Evolutionary conservation across 1,140 invertebrate species (phyloP).

Genomic region (Melipona quadrifasciata): DNA sequence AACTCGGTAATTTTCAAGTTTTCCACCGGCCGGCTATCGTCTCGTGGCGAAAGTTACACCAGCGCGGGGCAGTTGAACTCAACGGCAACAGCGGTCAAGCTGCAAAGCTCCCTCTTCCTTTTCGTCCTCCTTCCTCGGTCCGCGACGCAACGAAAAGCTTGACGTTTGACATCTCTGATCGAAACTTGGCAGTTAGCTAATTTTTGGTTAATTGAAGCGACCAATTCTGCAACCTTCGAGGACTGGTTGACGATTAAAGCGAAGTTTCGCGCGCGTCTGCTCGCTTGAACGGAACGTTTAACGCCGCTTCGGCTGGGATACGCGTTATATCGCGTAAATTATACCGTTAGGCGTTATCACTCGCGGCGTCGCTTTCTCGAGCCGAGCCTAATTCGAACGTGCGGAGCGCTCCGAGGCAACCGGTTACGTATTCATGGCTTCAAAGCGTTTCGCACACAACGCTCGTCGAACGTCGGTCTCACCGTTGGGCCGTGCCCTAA

Average conservation of each 20-base stretch:
- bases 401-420: constrained; percentile 28
- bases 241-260: not conserved
- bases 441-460: constrained; percentile 13
- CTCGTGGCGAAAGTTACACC: constrained; percentile 2
- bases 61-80: constrained; percentile 15
- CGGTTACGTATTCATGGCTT: constrained; percentile 40
- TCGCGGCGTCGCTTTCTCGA: constrained; percentile 47
- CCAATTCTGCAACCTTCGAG: no score
- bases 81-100: constrained; percentile 21
- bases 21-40: not conserved
- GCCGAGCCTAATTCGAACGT: constrained; percentile 58
- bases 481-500: not conserved
- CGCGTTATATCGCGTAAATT: constrained; percentile 56
- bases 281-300: not conserved
- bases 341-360: constrained; percentile 54
- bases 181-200: no score
- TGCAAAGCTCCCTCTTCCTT: constrained; percentile 2
- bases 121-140: not conserved
- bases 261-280: constrained; percentile 17
- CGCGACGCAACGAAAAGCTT: constrained; percentile 5
- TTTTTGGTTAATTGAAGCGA: no score
- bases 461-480: not conserved
- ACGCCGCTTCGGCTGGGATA: constrained; percentile 14
- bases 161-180: no score
- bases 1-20: constrained; percentile 23